A percentile compares a stretch with the other conserved stretches of the same genome.
Evolutionary conservation across 2,113 vertebrate genomes (phyloP).

Genomic region (Poeciliopsis retropinna): DNA sequence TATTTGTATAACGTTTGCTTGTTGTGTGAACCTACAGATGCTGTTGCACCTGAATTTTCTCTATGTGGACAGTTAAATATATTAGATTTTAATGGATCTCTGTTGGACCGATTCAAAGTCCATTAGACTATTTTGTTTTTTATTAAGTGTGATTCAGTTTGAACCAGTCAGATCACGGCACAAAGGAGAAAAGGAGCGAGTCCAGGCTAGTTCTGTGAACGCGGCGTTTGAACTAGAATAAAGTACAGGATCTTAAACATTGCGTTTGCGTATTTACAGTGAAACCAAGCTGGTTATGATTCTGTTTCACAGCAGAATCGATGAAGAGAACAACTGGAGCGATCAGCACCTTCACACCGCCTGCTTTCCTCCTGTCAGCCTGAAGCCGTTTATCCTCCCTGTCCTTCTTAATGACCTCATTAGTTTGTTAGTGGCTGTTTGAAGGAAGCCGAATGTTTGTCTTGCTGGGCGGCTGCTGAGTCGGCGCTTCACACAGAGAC

Average conservation of each 20-base stretch:
- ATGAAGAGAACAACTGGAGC: not conserved
- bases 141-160: not conserved
- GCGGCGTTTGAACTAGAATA: not conserved
- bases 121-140: no score
- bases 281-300: not conserved
- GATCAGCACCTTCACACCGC: not conserved
- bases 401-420: slow-evolving; percentile 28
- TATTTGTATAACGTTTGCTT: no score
- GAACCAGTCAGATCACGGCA: not conserved
- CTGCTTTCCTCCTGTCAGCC: not conserved
- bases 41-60: no score
- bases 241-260: not conserved
- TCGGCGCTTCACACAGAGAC: slow-evolving; percentile 3
- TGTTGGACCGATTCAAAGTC: not conserved
- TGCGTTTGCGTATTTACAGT: not conserved
- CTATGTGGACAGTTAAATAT: no score
- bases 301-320: slow-evolving; percentile 4
- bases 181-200: not conserved
- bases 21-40: no score
- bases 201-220: not conserved
- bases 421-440: slow-evolving; percentile 23
- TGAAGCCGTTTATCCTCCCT: slow-evolving; percentile 20
- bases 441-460: slow-evolving; percentile 16
- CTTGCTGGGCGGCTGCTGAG: slow-evolving; percentile 25
- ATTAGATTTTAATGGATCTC: no score